Evolutionary conservation across 2,888 invertebrate genomes (phyloP).

Genomic region (Andrena chrysosceles): DNA sequence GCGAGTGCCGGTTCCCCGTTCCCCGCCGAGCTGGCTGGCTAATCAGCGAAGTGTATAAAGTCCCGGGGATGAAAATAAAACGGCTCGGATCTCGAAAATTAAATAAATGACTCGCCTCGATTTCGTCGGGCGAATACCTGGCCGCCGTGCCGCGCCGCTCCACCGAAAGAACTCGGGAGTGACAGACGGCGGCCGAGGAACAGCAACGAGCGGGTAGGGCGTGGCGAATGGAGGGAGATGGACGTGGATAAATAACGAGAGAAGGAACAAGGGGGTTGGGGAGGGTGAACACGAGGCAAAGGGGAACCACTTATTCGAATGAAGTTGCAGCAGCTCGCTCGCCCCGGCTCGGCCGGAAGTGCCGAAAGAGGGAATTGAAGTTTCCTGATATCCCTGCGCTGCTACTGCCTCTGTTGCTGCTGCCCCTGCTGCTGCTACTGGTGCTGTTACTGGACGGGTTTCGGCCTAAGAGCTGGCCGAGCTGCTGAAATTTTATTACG

Average conservation of each 20-base stretch:
- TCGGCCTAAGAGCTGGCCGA: slow-evolving; percentile 42
- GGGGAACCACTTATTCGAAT: slow-evolving; percentile 78
- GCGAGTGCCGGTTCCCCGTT: slow-evolving; percentile 48
- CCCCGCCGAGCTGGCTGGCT: slow-evolving; percentile 58
- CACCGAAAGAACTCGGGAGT: slow-evolving; percentile 37
- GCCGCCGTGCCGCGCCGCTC: not conserved
- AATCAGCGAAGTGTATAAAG: slow-evolving; percentile 81
- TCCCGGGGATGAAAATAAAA: slow-evolving; percentile 78
- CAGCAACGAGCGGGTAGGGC: slow-evolving; percentile 5
- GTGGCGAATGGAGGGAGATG: slow-evolving; percentile 24
- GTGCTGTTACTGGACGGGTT: slow-evolving; percentile 4
- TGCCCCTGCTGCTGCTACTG: not conserved
- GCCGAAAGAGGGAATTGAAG: slow-evolving; percentile 73
- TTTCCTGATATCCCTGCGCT: slow-evolving; percentile 62
- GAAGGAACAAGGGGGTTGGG: slow-evolving; percentile 16
- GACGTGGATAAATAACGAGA: slow-evolving; percentile 55
- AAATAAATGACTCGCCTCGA: slow-evolving; percentile 78
- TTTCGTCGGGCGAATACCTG: slow-evolving; percentile 59
- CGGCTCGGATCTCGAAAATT: slow-evolving; percentile 74
- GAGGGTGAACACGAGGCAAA: slow-evolving; percentile 44
- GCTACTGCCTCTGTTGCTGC: not conserved
- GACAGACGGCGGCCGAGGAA: not conserved
- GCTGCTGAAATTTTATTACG: slow-evolving; percentile 65
- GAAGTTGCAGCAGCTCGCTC: slow-evolving; percentile 66
- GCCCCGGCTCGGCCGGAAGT: slow-evolving; percentile 56